Evolutionary conservation across 2,797 vertebrate species (phyloP).

Genomic region (Thamnophis elegans): DNA sequence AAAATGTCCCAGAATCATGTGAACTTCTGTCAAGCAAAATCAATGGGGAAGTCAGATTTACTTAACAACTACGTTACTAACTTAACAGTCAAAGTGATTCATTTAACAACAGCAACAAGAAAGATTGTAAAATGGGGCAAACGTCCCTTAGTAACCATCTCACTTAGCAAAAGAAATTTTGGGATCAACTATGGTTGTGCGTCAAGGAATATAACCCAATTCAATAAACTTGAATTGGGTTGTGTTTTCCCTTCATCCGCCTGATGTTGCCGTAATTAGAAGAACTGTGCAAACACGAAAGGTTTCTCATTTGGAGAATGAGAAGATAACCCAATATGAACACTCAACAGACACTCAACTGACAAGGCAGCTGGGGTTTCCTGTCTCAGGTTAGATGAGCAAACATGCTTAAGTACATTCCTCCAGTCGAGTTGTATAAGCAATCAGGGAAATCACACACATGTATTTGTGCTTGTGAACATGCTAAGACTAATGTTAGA

Average conservation of each 20-base stretch:
- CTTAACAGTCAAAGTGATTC: no score
- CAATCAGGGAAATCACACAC: neutral
- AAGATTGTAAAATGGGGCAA: neutral
- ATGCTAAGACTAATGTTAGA: neutral
- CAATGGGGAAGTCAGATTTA: neutral
- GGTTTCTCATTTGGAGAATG: constrained; percentile 10
- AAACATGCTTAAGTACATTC: neutral
- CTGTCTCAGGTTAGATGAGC: no score
- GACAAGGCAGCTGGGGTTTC: neutral
- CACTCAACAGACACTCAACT: neutral
- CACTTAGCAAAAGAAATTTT: neutral
- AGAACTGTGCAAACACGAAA: constrained; percentile 20
- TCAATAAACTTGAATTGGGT: constrained; percentile 15
- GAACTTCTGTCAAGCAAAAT: neutral
- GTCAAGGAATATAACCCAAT: no score
- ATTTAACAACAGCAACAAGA: neutral
- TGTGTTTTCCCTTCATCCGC: constrained; percentile 23
- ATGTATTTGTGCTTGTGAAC: no score
- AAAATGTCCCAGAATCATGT: neutral
- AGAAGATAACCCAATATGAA: neutral
- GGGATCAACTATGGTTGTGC: neutral
- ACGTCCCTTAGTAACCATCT: neutral
- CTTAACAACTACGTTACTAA: no score
- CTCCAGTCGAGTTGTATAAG: neutral
- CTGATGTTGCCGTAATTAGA: neutral